Base-by-base conservation (phyloP, 2,888 invertebrate genomes). In the Apodemia mormo region DNA sequence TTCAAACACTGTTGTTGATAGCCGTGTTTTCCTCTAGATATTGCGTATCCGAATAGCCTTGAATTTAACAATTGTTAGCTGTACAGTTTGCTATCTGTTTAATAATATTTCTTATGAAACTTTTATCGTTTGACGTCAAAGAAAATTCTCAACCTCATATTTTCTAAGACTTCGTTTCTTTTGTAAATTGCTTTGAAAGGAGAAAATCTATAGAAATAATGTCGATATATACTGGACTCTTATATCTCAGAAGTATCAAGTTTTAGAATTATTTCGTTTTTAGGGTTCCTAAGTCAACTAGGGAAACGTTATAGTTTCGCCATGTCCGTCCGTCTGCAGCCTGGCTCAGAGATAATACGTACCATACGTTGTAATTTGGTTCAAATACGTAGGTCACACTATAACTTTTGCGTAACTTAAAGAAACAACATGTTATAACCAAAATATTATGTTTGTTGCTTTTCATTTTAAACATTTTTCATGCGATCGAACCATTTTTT, bases 11-110 rank as follows among this genome's bases (percentile, higher is more conserved):
- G 6, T 29, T 56, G 14, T 56, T 5, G 56, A 56, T 9, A 56
- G 7, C 56, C 56, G 8, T 56, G 56, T 29, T 56, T 56, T 54
- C 22, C 22, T 1, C 29, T 22, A 56, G 29, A 56, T 56, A 22
- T 29, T 56, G 56, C 29, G 56, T 56, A 56, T 56, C 29, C 56
- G 29, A 56, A 56, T 56, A 56, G 56, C 56, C 56, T 56, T 56
- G 29, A 56, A 29, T 12, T 56, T 29, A 56, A 29, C 56, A 29
- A 56, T 56, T 56, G 22, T 56, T 22, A 56, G 56, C 5, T n/a
- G n/a, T 29, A 56, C 56, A 56, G 56, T 56, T 9, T 9, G 7
- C 29, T 56, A 56, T 22, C 56, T 14, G 56, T 29, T 56, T 29
- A 29, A 43, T 29, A 29, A 43, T 29, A 29, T 56, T 56, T 56